These are phyloP conservation scores for Boleophthalmus pectinirostris DNA, from an alignment of 2,113 vertebrate species.

Conservation along the genomic window DNA sequence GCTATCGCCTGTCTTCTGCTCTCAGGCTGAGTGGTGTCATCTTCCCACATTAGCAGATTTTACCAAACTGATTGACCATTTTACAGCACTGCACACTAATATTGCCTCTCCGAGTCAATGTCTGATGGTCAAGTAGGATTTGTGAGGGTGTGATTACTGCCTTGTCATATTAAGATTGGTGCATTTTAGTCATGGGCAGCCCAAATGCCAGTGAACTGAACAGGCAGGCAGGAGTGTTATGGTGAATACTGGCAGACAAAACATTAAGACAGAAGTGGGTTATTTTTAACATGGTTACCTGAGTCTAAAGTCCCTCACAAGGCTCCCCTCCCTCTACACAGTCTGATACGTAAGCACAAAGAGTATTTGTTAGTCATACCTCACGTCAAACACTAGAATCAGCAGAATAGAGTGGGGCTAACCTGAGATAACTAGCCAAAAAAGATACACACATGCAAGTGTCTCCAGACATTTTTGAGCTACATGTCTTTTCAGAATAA, in stretches of 20 bases:
- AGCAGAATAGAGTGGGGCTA: conserved; percentile 26
- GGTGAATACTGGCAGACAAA: conserved; percentile 60
- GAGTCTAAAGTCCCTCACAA: conserved; percentile 75
- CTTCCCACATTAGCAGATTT: conserved; percentile 49
- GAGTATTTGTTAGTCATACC: conserved; percentile 66
- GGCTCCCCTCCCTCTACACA: conserved; percentile 73
- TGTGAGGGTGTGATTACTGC: conserved; percentile 39
- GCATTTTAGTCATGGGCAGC: conserved; percentile 33
- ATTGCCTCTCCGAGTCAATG: conserved; percentile 35
- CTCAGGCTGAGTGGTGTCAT: conserved; percentile 63
- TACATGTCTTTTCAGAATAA: conserved; percentile 38
- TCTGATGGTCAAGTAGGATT: conserved; percentile 41
- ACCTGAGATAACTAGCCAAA: conserved; percentile 27
- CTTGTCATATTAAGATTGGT: conserved; percentile 37
- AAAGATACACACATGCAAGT: conserved; percentile 22
- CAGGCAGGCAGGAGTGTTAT: conserved; percentile 50
- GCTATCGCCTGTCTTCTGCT: conserved; percentile 62
- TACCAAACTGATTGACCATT: conserved; percentile 50
- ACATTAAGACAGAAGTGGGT: conserved; percentile 33
- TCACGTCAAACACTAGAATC: conserved; percentile 40
- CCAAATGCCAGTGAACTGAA: conserved; percentile 41
- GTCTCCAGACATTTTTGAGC: conserved; percentile 23
- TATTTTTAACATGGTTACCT: conserved; percentile 66
- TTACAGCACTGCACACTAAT: conserved; percentile 37
- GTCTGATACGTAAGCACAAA: conserved; percentile 75